Conservation (phyloP, 2,797 vertebrate species). For the Enteromius afrohamiltoni region DNA sequence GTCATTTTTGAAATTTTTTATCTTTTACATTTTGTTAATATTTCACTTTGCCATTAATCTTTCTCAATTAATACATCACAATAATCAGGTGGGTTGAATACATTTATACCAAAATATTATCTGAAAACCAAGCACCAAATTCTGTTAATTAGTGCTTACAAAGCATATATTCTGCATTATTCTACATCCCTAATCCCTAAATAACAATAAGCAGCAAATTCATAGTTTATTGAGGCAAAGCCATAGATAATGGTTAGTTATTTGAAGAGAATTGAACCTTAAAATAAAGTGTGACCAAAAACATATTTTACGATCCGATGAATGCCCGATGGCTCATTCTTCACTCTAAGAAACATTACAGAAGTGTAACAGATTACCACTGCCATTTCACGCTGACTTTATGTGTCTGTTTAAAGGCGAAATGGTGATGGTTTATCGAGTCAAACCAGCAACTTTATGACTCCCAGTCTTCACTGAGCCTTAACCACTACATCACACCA, state of each 20-base stretch:
- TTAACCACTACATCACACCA: slow-evolving; percentile 5
- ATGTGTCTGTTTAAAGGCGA: not conserved
- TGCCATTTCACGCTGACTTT: not conserved
- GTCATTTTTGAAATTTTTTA: too few relatives aligned
- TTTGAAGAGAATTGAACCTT: not conserved
- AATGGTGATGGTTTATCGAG: not conserved
- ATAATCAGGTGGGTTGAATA: too few relatives aligned
- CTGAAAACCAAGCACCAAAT: too few relatives aligned
- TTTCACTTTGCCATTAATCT: too few relatives aligned
- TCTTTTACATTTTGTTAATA: too few relatives aligned
- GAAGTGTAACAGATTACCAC: not conserved
- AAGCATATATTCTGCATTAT: too few relatives aligned
- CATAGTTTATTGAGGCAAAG: not conserved
- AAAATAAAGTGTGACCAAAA: not conserved
- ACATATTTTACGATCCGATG: not conserved
- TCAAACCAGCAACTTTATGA: not conserved
- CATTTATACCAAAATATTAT: too few relatives aligned
- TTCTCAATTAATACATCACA: too few relatives aligned
- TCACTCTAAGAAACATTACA: not conserved
- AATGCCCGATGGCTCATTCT: not conserved
- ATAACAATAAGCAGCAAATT: not conserved
- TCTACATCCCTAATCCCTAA: not conserved
- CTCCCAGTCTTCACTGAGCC: not conserved
- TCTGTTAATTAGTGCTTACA: too few relatives aligned
- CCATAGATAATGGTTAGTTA: too few relatives aligned